phyloP scores from a whole-genome alignment of 2,888 invertebrate species.

The Terebella lapidaria region DNA sequence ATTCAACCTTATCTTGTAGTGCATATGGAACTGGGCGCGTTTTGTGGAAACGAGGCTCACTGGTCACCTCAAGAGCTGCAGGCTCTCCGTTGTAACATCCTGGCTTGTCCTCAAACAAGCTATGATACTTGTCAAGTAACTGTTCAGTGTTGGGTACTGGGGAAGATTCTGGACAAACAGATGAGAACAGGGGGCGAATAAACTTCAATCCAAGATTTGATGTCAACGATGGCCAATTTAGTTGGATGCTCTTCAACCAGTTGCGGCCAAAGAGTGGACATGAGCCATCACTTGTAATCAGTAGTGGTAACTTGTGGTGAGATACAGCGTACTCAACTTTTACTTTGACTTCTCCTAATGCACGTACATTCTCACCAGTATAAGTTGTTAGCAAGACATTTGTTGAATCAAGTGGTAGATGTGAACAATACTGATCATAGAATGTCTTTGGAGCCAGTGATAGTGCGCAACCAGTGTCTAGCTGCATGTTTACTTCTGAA shows the following conservation, averaged over 20 bases:
- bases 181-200: no score
- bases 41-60: no score
- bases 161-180: no score
- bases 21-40: background rate
- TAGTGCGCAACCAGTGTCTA: no score
- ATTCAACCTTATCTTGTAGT: background rate
- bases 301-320: background rate
- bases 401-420: background rate
- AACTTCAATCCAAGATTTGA: no score
- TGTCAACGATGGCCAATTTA: background rate
- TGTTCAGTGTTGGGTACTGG: no score
- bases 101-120: no score
- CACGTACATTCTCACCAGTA: background rate
- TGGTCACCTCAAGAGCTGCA: background rate
- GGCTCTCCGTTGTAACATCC: background rate
- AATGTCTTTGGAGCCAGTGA: no score
- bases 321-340: background rate
- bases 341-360: background rate
- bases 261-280: background rate
- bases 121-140: no score
- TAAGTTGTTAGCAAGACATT: background rate
- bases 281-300: background rate
- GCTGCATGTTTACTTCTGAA: no score
- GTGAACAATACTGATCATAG: no score
- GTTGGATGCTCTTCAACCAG: background rate